Evolutionary conservation across 2,888 invertebrate genomes (phyloP), one percentile per base, ranked within the genome.

Genomic region (Pseudococcus longispinus): DNA sequence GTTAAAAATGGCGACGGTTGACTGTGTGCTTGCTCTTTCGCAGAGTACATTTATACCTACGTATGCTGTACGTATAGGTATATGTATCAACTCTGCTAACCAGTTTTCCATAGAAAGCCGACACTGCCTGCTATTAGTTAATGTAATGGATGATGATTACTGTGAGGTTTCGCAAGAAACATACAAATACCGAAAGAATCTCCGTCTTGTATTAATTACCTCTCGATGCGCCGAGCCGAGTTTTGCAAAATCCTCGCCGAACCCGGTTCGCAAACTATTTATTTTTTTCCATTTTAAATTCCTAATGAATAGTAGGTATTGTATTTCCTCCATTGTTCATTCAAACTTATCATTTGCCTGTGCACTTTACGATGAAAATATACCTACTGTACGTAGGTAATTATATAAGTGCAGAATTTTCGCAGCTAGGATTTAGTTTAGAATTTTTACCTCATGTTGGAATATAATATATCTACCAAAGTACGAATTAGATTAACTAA

Each of bases 91-190:
- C 51, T 86, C 20, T 42, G 42, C 51, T 80, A 86, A 86, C 86
- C 86, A 86, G 86, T 86, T 86, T 86, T 80, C 86, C 86, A 86
- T 86, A 86, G 86, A 86, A 86, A 86, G 86, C 86, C 86, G 86
- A 86, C 86, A 80, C 86, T 42, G 65, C 51, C 51, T 51, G 86
- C 55, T 77, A 86, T 86, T 86, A 86, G 86, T 86, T 86, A 86
- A 86, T 86, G 77, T 74, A 85, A 85, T 77, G 44, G 85, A 85
- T 74, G 51, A 86, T 86, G 86, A 86, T 86, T 86, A 70, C 46
- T 80, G n/a, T 32, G 77, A 80, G 70, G 86, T 86, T 86, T 86
- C 86, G 86, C 86, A 86, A 86, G 55, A 86, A 85, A 85, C 70
- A 74, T 44, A 85, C 37, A 74, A 85, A 85, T 44, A 46, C 65